phyloP scores from a whole-genome alignment of 2,113 vertebrate species.

The Tilapia sparmanii region DNA sequence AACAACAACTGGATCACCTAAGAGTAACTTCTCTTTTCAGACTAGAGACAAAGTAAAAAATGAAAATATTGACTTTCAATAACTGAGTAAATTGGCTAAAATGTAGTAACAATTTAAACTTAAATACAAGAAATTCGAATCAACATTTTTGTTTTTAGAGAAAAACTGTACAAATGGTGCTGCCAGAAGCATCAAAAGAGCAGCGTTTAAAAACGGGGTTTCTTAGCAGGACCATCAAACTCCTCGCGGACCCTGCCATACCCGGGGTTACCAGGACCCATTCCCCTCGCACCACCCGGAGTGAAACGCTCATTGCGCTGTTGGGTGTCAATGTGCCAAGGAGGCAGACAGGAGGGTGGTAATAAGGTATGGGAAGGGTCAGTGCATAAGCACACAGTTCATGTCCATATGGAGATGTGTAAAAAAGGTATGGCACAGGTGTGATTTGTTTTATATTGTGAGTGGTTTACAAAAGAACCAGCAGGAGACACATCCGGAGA shows the following conservation, averaged over 20 bases:
- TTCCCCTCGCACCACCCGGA: conserved; percentile 88
- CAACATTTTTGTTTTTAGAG: conserved; percentile 73
- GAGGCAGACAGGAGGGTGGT: conserved; percentile 15
- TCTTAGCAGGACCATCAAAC: conserved; percentile 97
- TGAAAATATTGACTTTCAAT: conserved; percentile 59
- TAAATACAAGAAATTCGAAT: conserved; percentile 85
- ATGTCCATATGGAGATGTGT: conserved; percentile 55
- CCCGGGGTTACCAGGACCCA: conserved; percentile 89
- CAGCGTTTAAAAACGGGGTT: conserved; percentile 91
- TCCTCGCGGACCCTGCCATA: conserved; percentile 98
- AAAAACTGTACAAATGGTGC: conserved; percentile 77
- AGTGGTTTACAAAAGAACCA: conserved; percentile 64
- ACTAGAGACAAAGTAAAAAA: conserved; percentile 69
- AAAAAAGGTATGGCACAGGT: not conserved
- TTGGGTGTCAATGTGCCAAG: conserved; percentile 76
- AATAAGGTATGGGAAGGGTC: not conserved
- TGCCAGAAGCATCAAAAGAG: conserved; percentile 42
- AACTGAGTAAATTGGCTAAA: conserved; percentile 81
- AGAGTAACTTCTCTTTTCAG: conserved; percentile 34
- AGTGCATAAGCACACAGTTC: conserved; percentile 54
- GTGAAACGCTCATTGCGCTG: conserved; percentile 97
- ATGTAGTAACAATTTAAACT: conserved; percentile 86
- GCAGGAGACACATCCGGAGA: conserved; percentile 83
- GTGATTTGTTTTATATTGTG: conserved; percentile 41
- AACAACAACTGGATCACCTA: conserved; percentile 42